These are phyloP conservation scores for Drosophila kikkawai DNA, from an alignment of 1,140 invertebrate species.

Conservation along the genomic window DNA sequence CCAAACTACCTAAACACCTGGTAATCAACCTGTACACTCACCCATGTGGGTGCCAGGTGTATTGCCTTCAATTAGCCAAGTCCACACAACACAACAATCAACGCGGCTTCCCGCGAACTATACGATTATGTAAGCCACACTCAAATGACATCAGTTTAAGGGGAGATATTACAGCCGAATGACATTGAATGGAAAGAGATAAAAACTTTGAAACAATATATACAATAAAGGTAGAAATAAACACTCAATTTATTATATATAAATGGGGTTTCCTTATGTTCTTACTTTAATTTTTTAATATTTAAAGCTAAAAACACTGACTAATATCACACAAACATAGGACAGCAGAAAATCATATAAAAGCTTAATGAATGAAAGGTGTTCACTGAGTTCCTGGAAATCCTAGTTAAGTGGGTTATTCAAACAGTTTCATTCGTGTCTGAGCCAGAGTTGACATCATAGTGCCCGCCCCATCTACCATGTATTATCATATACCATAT, in stretches of 20 bases:
- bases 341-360: constrained; percentile 29
- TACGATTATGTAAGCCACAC: constrained; percentile 31
- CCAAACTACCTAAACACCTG: constrained; percentile 1
- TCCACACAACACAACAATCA: constrained; percentile 26
- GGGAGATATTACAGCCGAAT: background rate
- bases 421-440: constrained; percentile 27
- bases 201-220: background rate
- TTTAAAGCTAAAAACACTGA: background rate
- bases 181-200: background rate
- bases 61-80: constrained; percentile 39
- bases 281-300: background rate
- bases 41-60: background rate
- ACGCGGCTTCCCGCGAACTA: constrained; percentile 32
- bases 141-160: constrained; percentile 22
- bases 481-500: constrained; percentile 28
- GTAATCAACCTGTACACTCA: constrained; percentile 11
- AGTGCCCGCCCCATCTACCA: background rate
- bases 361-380: constrained; percentile 34
- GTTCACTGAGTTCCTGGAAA: constrained; percentile 27
- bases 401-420: constrained; percentile 30
- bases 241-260: too few species aligned
- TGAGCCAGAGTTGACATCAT: constrained; percentile 39
- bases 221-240: background rate
- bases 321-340: constrained; percentile 1
- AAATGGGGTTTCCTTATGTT: background rate